A percentile compares a stretch with the other conserved stretches of the same genome.
phyloP scores from a whole-genome alignment of 2,888 invertebrate species.

The Zaprionus bogoriensis region DNA sequence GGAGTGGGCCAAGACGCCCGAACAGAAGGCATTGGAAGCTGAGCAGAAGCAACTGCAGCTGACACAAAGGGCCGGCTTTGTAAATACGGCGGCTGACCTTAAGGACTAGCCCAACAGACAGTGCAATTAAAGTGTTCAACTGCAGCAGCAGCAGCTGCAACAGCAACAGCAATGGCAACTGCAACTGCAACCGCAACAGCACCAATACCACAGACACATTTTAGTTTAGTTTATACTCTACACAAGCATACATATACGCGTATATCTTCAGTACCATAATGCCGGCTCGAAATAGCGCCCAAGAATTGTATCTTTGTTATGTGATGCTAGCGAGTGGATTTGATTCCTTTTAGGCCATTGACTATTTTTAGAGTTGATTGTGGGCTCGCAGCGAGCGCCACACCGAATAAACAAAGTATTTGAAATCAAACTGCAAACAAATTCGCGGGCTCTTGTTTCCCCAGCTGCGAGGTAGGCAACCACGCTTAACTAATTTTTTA shows the following conservation, averaged over 20 bases:
- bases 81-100: constrained; percentile 81
- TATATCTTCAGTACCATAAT: constrained; percentile 27
- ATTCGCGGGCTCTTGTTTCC: neutral
- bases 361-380: constrained; percentile 45
- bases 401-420: constrained; percentile 52
- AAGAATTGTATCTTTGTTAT: constrained; percentile 38
- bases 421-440: constrained; percentile 21
- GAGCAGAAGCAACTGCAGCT: constrained; percentile 70
- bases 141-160: too few species aligned
- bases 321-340: constrained; percentile 51
- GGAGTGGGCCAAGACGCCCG: constrained; percentile 87
- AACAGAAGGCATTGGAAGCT: constrained; percentile 73
- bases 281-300: constrained; percentile 28
- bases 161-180: too few species aligned
- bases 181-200: constrained; percentile 20
- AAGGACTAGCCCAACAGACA: constrained; percentile 70
- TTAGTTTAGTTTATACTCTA: constrained; percentile 53
- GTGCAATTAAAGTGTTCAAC: constrained; percentile 26
- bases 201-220: constrained; percentile 35
- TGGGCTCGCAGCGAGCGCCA: constrained; percentile 37
- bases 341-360: constrained; percentile 44
- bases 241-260: constrained; percentile 17
- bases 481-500: neutral
- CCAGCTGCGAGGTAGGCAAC: constrained; percentile 19
- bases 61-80: constrained; percentile 75